Conservation (phyloP, 92 coral and sea anemone genomes). For the Actinernus sp. region DNA sequence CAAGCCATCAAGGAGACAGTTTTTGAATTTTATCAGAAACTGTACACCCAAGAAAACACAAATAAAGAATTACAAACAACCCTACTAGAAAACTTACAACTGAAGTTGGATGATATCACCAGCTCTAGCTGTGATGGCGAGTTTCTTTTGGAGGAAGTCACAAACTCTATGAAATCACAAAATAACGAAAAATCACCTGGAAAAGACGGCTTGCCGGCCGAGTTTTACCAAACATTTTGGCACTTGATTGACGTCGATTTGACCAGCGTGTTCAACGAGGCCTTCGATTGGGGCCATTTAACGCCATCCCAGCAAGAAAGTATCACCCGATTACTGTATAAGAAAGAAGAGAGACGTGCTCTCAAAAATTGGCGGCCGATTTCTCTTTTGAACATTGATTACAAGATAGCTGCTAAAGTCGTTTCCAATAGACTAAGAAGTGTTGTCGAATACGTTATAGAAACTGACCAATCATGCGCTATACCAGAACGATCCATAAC, state of each 20-base stretch:
- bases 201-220: conserved; percentile 21
- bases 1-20: too few species aligned
- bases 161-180: too few species aligned
- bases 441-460: neutral
- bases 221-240: conserved; percentile 12
- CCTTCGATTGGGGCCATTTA: conserved; percentile 7
- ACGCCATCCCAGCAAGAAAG: conserved; percentile 3
- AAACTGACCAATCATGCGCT: too few species aligned
- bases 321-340: neutral
- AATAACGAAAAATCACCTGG: conserved; percentile 34
- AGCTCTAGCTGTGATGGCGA: too few species aligned
- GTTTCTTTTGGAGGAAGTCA: too few species aligned
- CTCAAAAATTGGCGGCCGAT: conserved; percentile 1
- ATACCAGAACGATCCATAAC: too few species aligned
- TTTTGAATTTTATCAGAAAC: too few species aligned
- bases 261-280: conserved; percentile 6
- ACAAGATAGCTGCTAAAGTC: conserved; percentile 1
- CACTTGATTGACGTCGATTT: neutral
- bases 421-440: neutral
- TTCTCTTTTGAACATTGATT: neutral
- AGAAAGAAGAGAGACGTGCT: neutral
- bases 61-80: too few species aligned
- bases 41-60: too few species aligned
- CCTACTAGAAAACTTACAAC: too few species aligned
- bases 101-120: too few species aligned